These are phyloP conservation scores for Climacteris rufus DNA, from an alignment of 2,113 vertebrate species.

Conservation along the genomic window DNA sequence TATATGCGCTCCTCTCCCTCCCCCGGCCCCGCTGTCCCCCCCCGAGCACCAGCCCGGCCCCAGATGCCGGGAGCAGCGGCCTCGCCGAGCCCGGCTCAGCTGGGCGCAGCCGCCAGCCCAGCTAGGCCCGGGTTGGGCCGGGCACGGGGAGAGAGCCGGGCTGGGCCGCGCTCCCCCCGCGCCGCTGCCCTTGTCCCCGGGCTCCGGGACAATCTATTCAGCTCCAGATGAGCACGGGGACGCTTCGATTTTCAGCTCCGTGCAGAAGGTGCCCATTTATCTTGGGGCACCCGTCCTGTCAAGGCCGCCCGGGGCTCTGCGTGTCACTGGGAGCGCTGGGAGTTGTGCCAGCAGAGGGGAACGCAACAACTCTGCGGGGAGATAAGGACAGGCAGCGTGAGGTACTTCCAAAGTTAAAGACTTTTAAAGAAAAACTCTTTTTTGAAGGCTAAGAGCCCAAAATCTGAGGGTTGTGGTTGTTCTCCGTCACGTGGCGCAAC, in stretches of 20 bases:
- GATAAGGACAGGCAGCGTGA: rapidly evolving
- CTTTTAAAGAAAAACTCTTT: not conserved
- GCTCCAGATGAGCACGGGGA: not conserved
- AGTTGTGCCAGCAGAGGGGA: not conserved
- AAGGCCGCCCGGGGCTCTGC: rapidly evolving
- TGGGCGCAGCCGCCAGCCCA: not conserved
- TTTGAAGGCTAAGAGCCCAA: not conserved
- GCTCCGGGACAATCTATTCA: conserved; percentile 17
- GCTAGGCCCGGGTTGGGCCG: too few species aligned
- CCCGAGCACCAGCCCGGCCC: not conserved
- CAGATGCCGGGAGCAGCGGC: not conserved
- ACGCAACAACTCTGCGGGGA: rapidly evolving
- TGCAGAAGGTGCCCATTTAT: conserved; percentile 19
- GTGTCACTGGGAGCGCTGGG: rapidly evolving
- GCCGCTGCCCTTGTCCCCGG: not conserved
- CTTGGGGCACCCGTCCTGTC: conserved; percentile 39
- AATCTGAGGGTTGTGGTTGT: rapidly evolving
- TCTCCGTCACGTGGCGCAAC: rapidly evolving
- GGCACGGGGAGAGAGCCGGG: not conserved
- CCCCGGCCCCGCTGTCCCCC: conserved; percentile 32
- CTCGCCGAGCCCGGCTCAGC: not conserved
- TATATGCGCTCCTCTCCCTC: conserved; percentile 83
- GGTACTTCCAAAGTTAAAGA: not conserved
- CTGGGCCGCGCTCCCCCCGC: not conserved
- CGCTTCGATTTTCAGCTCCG: not conserved